These are phyloP conservation scores for Aethes cnicana DNA, from an alignment of 2,888 invertebrate genomes.

Conservation along the genomic window DNA sequence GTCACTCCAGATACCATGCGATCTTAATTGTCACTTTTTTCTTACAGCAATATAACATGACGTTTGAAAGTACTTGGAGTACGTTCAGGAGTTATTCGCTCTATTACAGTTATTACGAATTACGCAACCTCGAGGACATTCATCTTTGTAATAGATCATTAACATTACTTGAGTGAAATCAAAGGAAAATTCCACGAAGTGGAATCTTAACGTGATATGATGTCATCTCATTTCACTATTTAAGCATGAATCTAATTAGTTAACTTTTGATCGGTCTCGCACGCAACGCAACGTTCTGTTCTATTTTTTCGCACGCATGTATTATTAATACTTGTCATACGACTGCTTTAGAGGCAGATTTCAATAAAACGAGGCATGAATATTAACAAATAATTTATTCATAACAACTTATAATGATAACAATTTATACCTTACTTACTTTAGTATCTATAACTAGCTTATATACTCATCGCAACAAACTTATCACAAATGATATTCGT, in stretches of 20 bases:
- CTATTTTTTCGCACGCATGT: constrained; percentile 3
- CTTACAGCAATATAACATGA: constrained; percentile 5
- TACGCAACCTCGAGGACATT: constrained; percentile 37
- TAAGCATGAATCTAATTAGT: constrained; percentile 37
- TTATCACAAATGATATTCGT: constrained; percentile 52
- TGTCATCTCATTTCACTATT: constrained; percentile 46
- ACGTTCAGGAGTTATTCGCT: constrained; percentile 5
- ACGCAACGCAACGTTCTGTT: constrained; percentile 11
- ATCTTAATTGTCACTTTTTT: not conserved
- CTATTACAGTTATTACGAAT: constrained; percentile 16
- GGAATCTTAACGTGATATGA: constrained; percentile 45
- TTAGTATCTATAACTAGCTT: not conserved
- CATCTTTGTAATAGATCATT: constrained; percentile 44
- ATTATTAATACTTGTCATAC: not conserved
- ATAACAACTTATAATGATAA: constrained; percentile 36
- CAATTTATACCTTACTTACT: constrained; percentile 32
- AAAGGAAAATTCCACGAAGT: constrained; percentile 42
- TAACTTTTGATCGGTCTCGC: constrained; percentile 11
- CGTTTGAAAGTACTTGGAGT: not conserved
- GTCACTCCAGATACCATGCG: constrained; percentile 1
- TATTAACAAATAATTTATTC: constrained; percentile 34
- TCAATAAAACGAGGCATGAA: constrained; percentile 5
- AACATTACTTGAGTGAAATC: constrained; percentile 56
- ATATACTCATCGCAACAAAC: constrained; percentile 35
- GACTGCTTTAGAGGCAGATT: not conserved